These are phyloP conservation scores for Rhea pennata DNA, from an alignment of 2,113 vertebrate species.

Conservation along the genomic window DNA sequence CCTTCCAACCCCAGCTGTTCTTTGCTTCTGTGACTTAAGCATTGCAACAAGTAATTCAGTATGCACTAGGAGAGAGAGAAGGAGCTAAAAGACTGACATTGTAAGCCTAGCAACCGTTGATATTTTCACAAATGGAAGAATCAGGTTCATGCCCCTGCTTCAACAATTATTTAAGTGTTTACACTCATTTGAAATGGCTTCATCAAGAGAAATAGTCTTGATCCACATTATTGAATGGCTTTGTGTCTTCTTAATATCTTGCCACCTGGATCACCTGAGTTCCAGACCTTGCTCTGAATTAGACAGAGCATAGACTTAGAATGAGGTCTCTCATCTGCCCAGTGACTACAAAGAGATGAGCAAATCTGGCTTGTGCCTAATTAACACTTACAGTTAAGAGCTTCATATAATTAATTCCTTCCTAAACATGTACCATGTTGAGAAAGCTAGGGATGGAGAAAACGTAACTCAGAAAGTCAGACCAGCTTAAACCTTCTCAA, in stretches of 20 bases:
- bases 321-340: not conserved
- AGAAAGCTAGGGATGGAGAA: not conserved
- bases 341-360: not conserved
- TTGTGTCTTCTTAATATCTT: not conserved
- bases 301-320: not conserved
- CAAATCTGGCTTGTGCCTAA: not conserved
- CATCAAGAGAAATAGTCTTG: not conserved
- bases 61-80: not conserved
- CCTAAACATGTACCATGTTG: accelerated
- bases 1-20: not conserved
- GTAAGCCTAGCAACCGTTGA: not conserved
- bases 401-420: not conserved
- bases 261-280: not conserved
- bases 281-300: not conserved
- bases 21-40: not conserved
- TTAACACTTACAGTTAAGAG: not conserved
- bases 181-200: not conserved
- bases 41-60: not conserved
- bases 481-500: not conserved
- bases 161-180: not conserved
- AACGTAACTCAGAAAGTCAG: not conserved
- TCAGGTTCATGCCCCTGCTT: not conserved
- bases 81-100: not conserved
- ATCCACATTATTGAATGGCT: not conserved
- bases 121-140: not conserved